Evolutionary conservation across 2,113 vertebrate genomes (phyloP).

Genomic region (Triplophysa tibetana): DNA sequence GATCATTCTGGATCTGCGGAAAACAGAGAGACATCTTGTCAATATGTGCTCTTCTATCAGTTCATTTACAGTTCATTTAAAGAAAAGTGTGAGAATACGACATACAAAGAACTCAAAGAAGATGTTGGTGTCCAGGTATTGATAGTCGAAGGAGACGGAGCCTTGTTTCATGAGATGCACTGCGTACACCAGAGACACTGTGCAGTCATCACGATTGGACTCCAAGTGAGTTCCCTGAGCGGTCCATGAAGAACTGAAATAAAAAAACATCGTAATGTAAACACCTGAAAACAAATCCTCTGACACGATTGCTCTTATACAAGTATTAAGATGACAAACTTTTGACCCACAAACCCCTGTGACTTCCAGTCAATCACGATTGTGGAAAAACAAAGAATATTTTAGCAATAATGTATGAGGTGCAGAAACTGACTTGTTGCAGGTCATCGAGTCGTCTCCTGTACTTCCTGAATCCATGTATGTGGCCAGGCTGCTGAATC

Average conservation of each 20-base stretch:
- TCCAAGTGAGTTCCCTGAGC: conserved; percentile 92
- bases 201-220: conserved; percentile 96
- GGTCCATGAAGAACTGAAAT: conserved; percentile 83
- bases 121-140: conserved; percentile 94
- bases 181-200: conserved; percentile 92
- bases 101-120: conserved; percentile 99
- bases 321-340: no score
- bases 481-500: conserved; percentile 91
- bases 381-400: no score
- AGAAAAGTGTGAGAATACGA: conserved; percentile 6
- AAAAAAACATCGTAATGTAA: not conserved
- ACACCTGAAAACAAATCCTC: not conserved
- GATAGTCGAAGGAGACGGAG: conserved; percentile 92
- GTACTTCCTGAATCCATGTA: conserved; percentile 80
- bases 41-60: not conserved
- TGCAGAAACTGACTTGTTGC: conserved; percentile 81
- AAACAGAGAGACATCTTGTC: not conserved
- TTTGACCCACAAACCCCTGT: no score
- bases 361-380: no score
- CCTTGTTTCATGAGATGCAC: conserved; percentile 96
- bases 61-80: not conserved
- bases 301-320: not conserved
- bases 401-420: no score
- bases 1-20: conserved; percentile 94
- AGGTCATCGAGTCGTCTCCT: conserved; percentile 74